phyloP scores from a whole-genome alignment of 2,888 invertebrate genomes.

The Xestia ashworthii region DNA sequence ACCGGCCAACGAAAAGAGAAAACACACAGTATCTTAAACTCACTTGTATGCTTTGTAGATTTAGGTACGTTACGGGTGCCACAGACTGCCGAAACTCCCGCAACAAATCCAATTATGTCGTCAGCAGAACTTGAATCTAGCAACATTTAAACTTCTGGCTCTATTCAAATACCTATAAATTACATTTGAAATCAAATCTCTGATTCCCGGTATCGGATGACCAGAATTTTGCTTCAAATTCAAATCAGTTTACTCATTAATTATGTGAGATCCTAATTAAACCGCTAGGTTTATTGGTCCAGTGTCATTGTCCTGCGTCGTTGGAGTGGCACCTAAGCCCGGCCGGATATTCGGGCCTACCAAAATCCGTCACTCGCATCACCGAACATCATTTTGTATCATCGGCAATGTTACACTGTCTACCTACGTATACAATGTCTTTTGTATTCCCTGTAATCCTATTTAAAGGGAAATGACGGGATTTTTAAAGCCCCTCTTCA shows the following conservation, averaged over 20 bases:
- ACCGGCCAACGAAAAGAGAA: not conserved
- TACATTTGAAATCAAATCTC: conserved; percentile 11
- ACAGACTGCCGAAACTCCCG: not conserved
- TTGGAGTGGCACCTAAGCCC: conserved; percentile 43
- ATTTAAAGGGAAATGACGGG: conserved; percentile 52
- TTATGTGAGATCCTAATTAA: conserved; percentile 45
- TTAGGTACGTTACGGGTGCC: not conserved
- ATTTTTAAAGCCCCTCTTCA: conserved; percentile 59
- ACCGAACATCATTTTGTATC: conserved; percentile 57
- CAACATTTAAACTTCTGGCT: not conserved
- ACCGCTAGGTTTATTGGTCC: conserved; percentile 41
- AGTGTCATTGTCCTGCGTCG: conserved; percentile 52
- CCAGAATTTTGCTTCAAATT: conserved; percentile 2
- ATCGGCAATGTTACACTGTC: conserved; percentile 55
- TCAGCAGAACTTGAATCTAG: not conserved
- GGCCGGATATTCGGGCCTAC: conserved; percentile 51
- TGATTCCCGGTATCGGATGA: not conserved
- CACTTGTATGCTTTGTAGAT: not conserved
- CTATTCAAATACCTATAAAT: conserved; percentile 2
- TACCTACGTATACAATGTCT: conserved; percentile 35
- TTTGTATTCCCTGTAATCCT: conserved; percentile 63
- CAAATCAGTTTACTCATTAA: conserved; percentile 25
- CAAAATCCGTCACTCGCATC: conserved; percentile 63
- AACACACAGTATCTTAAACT: not conserved
- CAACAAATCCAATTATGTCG: conserved; percentile 10